These are phyloP conservation scores for Toxostoma redivivum DNA, from an alignment of 2,113 vertebrate genomes.

Conservation along the genomic window DNA sequence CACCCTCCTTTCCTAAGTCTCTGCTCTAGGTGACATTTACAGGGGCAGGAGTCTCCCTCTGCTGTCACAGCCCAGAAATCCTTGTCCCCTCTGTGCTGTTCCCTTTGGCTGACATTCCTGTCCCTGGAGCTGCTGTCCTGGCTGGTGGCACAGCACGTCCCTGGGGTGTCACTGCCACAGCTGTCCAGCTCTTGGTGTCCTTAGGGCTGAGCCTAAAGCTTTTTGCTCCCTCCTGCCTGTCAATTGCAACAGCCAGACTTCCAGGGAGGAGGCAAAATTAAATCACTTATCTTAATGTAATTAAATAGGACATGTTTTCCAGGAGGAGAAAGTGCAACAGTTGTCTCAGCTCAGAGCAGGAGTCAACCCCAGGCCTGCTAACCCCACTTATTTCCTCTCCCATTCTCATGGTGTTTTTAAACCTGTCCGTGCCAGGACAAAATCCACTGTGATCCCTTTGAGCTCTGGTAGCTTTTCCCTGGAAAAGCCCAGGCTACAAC, in stretches of 20 bases:
- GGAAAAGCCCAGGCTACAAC: not conserved
- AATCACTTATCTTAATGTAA: not conserved
- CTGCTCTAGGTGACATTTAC: not conserved
- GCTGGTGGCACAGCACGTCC: not conserved
- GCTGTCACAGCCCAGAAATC: not conserved
- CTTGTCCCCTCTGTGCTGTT: not conserved
- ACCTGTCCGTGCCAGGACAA: not conserved
- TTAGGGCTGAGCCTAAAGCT: not conserved
- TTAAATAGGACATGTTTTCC: not conserved
- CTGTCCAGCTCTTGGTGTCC: accelerated
- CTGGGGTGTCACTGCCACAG: not conserved
- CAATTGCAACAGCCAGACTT: not conserved
- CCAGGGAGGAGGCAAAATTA: not conserved
- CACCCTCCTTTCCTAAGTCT: not conserved
- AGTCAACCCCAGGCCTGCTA: not conserved
- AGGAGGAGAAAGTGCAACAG: not conserved
- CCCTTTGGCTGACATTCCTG: not conserved
- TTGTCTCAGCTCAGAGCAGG: not conserved
- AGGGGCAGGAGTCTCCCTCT: not conserved
- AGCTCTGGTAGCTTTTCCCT: not conserved
- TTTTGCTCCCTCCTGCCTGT: not conserved
- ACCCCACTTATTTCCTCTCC: not conserved
- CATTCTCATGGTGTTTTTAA: not conserved
- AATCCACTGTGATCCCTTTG: not conserved
- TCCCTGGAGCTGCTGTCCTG: not conserved